Conservation (phyloP, 2,888 invertebrate genomes). For the Yponomeuta malinellus region DNA sequence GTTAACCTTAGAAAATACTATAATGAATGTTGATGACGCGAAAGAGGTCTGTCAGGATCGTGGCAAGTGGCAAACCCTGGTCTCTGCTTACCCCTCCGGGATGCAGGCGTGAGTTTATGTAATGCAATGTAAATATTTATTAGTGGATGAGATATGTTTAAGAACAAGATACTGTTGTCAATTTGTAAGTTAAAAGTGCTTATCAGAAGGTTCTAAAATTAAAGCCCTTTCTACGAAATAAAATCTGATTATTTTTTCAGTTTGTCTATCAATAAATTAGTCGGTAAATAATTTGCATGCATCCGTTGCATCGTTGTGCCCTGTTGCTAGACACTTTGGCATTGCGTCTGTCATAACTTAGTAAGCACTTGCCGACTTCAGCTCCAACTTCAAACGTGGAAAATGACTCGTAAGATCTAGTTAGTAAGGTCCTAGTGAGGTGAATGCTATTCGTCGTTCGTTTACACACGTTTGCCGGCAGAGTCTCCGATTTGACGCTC, state of each 20-base stretch:
- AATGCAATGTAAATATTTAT: no score
- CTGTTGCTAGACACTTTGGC: slow-evolving; percentile 39
- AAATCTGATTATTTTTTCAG: neutral
- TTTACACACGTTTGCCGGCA: slow-evolving; percentile 18
- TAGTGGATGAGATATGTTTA: no score
- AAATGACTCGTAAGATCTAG: neutral
- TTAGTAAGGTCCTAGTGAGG: neutral
- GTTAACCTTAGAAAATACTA: no score
- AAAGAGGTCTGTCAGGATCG: no score
- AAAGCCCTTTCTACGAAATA: no score
- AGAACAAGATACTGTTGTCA: no score
- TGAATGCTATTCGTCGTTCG: slow-evolving; percentile 17
- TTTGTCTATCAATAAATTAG: neutral
- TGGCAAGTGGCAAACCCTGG: no score
- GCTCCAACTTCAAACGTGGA: neutral
- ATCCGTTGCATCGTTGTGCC: slow-evolving; percentile 39
- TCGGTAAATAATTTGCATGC: slow-evolving; percentile 11
- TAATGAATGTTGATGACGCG: no score
- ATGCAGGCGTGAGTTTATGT: no score
- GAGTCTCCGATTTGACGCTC: slow-evolving; percentile 59
- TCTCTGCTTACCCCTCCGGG: no score
- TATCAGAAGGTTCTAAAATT: no score
- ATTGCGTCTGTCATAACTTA: slow-evolving; percentile 14
- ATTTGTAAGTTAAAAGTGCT: no score
- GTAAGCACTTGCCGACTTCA: slow-evolving; percentile 1